phyloP scores from a whole-genome alignment of 1,140 invertebrate species.

The Megalonaias nervosa region DNA sequence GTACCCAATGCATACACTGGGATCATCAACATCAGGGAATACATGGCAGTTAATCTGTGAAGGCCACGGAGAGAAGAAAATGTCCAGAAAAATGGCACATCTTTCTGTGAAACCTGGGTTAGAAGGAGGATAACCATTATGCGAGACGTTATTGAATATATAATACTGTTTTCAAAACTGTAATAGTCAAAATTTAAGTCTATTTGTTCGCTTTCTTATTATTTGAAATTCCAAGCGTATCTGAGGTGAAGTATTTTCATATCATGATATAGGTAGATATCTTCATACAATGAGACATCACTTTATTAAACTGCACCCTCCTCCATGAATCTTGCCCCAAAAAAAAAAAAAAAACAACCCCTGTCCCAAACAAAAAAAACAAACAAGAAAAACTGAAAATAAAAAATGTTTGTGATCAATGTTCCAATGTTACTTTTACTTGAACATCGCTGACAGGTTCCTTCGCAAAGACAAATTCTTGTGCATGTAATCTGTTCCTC shows the following conservation, averaged over 20 bases:
- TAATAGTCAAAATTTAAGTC: not conserved
- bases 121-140: not conserved
- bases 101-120: slow-evolving; percentile 44
- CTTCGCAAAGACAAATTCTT: too few relatives aligned
- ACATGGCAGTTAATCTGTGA: slow-evolving; percentile 48
- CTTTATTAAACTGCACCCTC: too few relatives aligned
- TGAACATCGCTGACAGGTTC: too few relatives aligned
- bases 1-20: slow-evolving; percentile 59
- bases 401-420: too few relatives aligned
- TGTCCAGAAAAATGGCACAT: slow-evolving; percentile 59
- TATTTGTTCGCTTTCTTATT: not conserved
- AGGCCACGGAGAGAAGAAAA: slow-evolving; percentile 50
- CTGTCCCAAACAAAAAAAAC: too few relatives aligned
- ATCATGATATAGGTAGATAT: not conserved
- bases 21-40: slow-evolving; percentile 55
- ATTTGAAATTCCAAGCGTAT: not conserved
- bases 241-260: not conserved
- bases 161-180: not conserved
- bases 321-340: too few relatives aligned
- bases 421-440: too few relatives aligned
- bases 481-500: too few relatives aligned
- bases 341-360: too few relatives aligned
- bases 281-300: too few relatives aligned
- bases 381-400: too few relatives aligned
- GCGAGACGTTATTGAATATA: not conserved